A percentile compares a stretch with the other conserved stretches of the same genome.
Evolutionary conservation across 1,140 invertebrate genomes (phyloP).

Genomic region (Caenorhabditis remanei): DNA sequence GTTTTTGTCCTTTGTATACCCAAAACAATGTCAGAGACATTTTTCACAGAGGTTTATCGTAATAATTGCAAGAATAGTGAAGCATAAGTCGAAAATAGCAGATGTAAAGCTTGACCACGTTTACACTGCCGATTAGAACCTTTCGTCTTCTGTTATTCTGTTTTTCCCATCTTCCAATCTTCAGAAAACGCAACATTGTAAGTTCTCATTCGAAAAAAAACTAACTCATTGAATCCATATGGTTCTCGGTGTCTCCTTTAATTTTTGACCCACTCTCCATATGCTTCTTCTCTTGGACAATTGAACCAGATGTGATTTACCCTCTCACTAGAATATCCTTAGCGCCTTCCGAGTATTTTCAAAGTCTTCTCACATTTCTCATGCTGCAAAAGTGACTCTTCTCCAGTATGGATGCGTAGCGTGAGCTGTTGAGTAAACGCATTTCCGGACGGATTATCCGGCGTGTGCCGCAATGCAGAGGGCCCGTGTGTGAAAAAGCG

Average conservation of each 20-base stretch:
- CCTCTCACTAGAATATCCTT: background rate
- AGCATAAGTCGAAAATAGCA: too few species aligned
- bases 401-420: slow-evolving; percentile 42
- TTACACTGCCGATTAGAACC: too few species aligned
- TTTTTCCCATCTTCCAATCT: too few species aligned
- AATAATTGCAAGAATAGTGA: too few species aligned
- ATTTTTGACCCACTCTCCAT: slow-evolving; percentile 33
- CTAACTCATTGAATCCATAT: background rate
- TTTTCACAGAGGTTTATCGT: too few species aligned
- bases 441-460: slow-evolving; percentile 56
- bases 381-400: slow-evolving; percentile 4
- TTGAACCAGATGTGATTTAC: slow-evolving; percentile 39
- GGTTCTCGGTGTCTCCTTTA: background rate
- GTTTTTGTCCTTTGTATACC: too few species aligned
- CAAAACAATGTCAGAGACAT: too few species aligned
- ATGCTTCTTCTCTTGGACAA: slow-evolving; percentile 13
- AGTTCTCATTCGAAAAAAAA: background rate
- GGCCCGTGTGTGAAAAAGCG: slow-evolving; percentile 29
- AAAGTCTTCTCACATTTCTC: slow-evolving; percentile 36
- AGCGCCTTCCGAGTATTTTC: slow-evolving; percentile 31
- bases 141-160: too few species aligned
- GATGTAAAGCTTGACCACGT: too few species aligned
- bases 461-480: slow-evolving; percentile 1
- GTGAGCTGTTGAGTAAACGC: slow-evolving; percentile 54
- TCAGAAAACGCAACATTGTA: too few species aligned